Evolutionary conservation across 2,797 vertebrate genomes (phyloP), one percentile per base, ranked within the genome.

Genomic region (Ispidina lecontei): DNA sequence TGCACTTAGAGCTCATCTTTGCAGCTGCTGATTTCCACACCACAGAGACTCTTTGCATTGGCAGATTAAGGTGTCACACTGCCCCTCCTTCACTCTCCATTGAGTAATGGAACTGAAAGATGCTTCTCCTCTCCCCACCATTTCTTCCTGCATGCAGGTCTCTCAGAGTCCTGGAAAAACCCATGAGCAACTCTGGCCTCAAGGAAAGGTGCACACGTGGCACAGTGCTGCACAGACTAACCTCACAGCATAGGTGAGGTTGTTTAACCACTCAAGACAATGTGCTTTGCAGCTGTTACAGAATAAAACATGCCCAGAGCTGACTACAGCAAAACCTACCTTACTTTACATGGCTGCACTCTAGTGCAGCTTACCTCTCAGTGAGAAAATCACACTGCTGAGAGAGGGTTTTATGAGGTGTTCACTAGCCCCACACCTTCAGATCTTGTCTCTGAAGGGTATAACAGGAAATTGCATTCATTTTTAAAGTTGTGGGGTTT

Each of bases 401-500:
- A 58, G 33, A 43, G 47, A 62, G 19, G 47, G 41, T 56, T 87
- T 89, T 52, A 76, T 29, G 26, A 35, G 56, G 28, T 47, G 52
- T 65, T 80, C 16, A 33, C 39, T 65, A 82, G 59, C 28, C 58
- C 17, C 23, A 26, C 29, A 72, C 3, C 46, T 85, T 76, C 33
- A 78, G 23, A 60, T 46, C 46, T 41, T 85, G 21, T 26, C 68
- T 55, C 10, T 12, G 41, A 11, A 8, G 10, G 4, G 3, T 31
- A 4, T 17, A 76, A 31, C 5, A 73, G 43, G 43, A 92, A 85
- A 33, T 25, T 28, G 6, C 28, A 83, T 52, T 64, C 13, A 52
- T 76, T 73, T 37, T 35, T 39, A 55, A 44, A 67, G 56, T 28
- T 63, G 31, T 8, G 12, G 0, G 12, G 0, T 0, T 1, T 73